Evolutionary conservation across 2,113 vertebrate species (phyloP).

Genomic region (Calyptomena viridis): DNA sequence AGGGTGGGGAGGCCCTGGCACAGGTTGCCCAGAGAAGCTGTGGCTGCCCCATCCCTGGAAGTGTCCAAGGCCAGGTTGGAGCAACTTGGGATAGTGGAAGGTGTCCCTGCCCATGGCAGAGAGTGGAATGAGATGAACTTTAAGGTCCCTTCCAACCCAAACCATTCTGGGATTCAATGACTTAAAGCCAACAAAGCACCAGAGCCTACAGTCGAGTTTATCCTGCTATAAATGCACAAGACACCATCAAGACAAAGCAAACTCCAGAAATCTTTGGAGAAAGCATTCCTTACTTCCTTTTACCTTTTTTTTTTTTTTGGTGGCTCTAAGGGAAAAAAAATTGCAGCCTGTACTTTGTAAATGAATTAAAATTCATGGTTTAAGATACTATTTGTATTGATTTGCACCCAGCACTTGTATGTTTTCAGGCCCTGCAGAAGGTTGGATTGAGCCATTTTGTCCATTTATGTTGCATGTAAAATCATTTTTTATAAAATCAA

Average conservation of each 20-base stretch:
- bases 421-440: not conserved
- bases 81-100: rapidly evolving
- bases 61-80: not conserved
- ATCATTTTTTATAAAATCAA: slow-evolving; percentile 44
- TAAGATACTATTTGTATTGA: slow-evolving; percentile 14
- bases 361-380: slow-evolving; percentile 1
- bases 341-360: not conserved
- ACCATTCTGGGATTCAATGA: not conserved
- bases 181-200: not conserved
- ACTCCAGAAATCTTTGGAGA: not conserved
- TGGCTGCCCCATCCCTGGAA: not conserved
- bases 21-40: not conserved
- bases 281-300: not conserved
- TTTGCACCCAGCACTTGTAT: not conserved
- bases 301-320: not conserved
- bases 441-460: not conserved
- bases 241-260: not conserved
- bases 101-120: not conserved
- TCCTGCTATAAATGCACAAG: not conserved
- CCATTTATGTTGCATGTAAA: slow-evolving; percentile 16
- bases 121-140: not conserved
- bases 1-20: not conserved
- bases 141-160: not conserved
- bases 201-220: not conserved
- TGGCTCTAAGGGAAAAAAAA: not conserved